phyloP scores from a whole-genome alignment of 2,113 vertebrate genomes.

The Colistium nudipinnis region DNA sequence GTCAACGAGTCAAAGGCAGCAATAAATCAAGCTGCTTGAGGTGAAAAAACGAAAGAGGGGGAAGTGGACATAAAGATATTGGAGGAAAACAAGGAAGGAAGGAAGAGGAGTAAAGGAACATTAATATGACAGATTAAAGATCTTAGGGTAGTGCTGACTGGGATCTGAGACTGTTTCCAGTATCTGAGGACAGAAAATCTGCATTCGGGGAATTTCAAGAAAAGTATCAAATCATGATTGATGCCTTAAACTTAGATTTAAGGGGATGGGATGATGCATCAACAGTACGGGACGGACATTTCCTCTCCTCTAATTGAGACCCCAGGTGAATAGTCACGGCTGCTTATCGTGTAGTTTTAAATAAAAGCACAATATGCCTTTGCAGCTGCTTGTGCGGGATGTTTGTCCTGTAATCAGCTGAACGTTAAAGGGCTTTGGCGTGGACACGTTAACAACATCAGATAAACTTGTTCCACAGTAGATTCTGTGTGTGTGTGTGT shows the following conservation, averaged over 20 bases:
- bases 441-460: neutral
- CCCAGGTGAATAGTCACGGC: constrained; percentile 21
- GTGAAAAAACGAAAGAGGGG: constrained; percentile 22
- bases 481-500: too few species aligned
- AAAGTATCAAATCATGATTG: constrained; percentile 35
- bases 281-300: constrained; percentile 13
- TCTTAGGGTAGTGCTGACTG: neutral
- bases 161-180: neutral
- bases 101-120: neutral
- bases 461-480: too few species aligned
- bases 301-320: constrained; percentile 17
- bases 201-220: constrained; percentile 15
- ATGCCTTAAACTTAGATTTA: constrained; percentile 40
- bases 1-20: constrained; percentile 23
- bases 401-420: neutral
- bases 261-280: constrained; percentile 25
- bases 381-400: constrained; percentile 4
- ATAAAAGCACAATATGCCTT: neutral
- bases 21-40: constrained; percentile 50
- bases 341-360: neutral
- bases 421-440: neutral
- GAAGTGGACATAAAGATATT: neutral
- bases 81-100: neutral
- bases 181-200: constrained; percentile 12
- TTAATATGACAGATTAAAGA: constrained; percentile 6